Conservation (phyloP, 2,113 vertebrate species). For the Notothenia coriiceps region DNA sequence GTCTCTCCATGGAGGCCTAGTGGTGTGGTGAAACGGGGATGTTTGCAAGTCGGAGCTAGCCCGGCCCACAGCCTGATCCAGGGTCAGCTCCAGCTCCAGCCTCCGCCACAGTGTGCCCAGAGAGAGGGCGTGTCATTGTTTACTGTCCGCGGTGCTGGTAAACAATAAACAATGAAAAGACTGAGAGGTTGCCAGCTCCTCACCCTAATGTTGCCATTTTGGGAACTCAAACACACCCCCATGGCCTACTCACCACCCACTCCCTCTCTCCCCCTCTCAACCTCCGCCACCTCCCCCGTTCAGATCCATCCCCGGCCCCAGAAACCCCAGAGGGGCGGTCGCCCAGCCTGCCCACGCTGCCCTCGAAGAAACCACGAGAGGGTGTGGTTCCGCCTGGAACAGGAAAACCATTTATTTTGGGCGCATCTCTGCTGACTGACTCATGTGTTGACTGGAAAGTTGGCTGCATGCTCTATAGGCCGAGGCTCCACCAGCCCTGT, state of each 20-base stretch:
- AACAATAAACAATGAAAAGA: constrained; percentile 87
- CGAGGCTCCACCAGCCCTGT: constrained; percentile 85
- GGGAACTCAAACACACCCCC: constrained; percentile 79
- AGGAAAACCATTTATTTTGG: constrained; percentile 98
- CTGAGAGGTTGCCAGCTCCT: constrained; percentile 78
- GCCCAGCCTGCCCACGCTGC: constrained; percentile 81
- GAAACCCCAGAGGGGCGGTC: constrained; percentile 81
- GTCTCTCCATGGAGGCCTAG: constrained; percentile 52
- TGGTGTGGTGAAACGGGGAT: constrained; percentile 24
- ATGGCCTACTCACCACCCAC: constrained; percentile 74
- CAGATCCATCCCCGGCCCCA: constrained; percentile 76
- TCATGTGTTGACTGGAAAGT: constrained; percentile 98
- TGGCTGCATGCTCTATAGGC: constrained; percentile 87
- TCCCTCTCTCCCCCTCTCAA: constrained; percentile 47
- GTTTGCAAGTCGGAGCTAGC: constrained; percentile 47
- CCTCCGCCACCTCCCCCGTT: constrained; percentile 78
- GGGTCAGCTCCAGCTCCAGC: constrained; percentile 57
- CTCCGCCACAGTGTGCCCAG: constrained; percentile 60
- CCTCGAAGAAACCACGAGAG: constrained; percentile 90
- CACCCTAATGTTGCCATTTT: constrained; percentile 86
- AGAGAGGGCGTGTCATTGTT: constrained; percentile 82
- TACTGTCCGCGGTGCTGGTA: constrained; percentile 80
- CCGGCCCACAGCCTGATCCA: constrained; percentile 42
- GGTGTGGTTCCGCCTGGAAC: constrained; percentile 94
- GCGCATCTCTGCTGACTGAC: constrained; percentile 94